phyloP scores from a whole-genome alignment of 1,140 invertebrate species.

The Trigoniulus corallinus region DNA sequence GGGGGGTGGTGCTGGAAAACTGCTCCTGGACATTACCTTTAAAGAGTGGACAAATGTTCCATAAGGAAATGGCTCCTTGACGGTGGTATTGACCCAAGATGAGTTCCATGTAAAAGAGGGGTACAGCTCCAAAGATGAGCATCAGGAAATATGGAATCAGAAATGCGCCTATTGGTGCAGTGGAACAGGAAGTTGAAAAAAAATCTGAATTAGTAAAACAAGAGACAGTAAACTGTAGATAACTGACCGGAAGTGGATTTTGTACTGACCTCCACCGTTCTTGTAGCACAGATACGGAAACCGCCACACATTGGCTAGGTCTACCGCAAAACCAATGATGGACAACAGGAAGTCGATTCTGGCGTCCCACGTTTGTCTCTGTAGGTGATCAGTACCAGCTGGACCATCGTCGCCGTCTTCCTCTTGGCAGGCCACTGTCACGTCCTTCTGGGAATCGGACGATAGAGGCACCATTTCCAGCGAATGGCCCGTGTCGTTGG shows the following conservation, averaged over 20 bases:
- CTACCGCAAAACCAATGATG: constrained; percentile 32
- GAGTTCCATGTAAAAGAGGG: constrained; percentile 41
- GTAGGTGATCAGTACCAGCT: background rate
- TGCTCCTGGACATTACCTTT: constrained; percentile 22
- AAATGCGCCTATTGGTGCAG: constrained; percentile 39
- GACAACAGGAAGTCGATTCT: constrained; percentile 31
- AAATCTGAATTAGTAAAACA: too few relatives aligned
- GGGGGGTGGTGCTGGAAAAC: too few relatives aligned
- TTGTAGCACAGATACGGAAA: constrained; percentile 21
- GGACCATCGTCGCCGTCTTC: background rate
- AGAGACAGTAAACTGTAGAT: background rate
- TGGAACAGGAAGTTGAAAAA: constrained; percentile 6
- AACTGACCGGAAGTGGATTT: background rate
- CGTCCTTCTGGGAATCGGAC: background rate
- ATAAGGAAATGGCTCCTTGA: constrained; percentile 29
- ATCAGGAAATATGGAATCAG: constrained; percentile 39
- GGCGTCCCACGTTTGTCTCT: constrained; percentile 22
- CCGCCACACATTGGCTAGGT: constrained; percentile 29
- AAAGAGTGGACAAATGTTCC: constrained; percentile 30
- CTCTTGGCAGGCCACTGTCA: background rate
- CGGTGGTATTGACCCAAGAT: constrained; percentile 33
- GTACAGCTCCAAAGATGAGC: constrained; percentile 35
- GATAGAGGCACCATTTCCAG: too few relatives aligned
- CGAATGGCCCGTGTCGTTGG: background rate
- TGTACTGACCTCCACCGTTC: constrained; percentile 16